Conservation (phyloP, 2,888 invertebrate species). For the Harmothoe impar region DNA sequence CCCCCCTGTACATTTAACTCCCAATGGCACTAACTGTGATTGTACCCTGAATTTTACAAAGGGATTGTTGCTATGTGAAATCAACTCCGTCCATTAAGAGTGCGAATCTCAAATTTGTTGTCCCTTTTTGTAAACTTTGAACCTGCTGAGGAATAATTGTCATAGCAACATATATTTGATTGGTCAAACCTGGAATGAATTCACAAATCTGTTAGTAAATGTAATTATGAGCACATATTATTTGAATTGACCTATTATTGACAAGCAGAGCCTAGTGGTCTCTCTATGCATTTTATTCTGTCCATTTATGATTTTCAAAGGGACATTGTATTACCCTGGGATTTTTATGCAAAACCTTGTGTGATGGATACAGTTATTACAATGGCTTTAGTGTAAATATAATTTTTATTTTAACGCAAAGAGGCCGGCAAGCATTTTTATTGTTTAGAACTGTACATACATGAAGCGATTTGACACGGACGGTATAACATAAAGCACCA, state of each 20-base stretch:
- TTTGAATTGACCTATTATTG: neutral
- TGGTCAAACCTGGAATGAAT: neutral
- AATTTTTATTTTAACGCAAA: too few relatives aligned
- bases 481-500: too few relatives aligned
- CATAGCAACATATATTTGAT: neutral
- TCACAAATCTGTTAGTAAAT: neutral
- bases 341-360: too few relatives aligned
- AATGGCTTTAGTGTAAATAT: too few relatives aligned
- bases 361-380: too few relatives aligned
- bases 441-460: too few relatives aligned
- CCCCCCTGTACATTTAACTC: neutral
- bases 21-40: neutral
- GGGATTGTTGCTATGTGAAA: neutral
- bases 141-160: neutral
- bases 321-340: too few relatives aligned
- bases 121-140: neutral
- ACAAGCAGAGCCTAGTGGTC: neutral
- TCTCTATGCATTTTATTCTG: too few relatives aligned
- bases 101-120: constrained; percentile 3
- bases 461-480: too few relatives aligned
- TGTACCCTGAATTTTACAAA: neutral
- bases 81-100: neutral
- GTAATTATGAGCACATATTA: neutral
- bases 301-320: too few relatives aligned
- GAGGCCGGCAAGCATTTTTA: too few relatives aligned